Evolutionary conservation across 2,888 invertebrate species (phyloP).

Genomic region (Agonum fuliginosum): DNA sequence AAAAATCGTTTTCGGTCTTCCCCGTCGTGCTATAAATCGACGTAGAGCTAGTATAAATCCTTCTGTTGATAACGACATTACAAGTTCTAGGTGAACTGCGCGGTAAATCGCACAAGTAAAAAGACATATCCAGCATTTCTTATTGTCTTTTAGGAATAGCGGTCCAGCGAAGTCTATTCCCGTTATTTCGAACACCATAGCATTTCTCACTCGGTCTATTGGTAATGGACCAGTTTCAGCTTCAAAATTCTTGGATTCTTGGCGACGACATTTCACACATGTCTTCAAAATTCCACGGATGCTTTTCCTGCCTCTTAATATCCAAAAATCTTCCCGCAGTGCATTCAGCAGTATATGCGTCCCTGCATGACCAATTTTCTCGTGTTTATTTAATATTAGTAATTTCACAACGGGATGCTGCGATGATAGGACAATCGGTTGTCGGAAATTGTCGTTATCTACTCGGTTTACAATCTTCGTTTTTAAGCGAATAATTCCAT

Average conservation of each 20-base stretch:
- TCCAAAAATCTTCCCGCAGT: slow-evolving; percentile 64
- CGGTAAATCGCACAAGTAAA: slow-evolving; percentile 68
- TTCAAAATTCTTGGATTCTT: background rate
- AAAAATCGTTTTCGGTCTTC: background rate
- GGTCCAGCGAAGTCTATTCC: slow-evolving; percentile 68
- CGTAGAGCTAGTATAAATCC: too few species aligned
- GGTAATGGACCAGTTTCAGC: slow-evolving; percentile 2
- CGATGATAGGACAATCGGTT: background rate
- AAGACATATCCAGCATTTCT: slow-evolving; percentile 66
- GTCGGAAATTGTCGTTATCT: background rate
- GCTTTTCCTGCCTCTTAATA: slow-evolving; percentile 43
- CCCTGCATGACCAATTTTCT: slow-evolving; percentile 57
- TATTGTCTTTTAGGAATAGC: slow-evolving; percentile 63
- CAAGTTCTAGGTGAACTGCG: slow-evolving; percentile 68
- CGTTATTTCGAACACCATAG: slow-evolving; percentile 30
- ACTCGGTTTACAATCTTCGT: background rate
- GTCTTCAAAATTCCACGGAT: slow-evolving; percentile 8
- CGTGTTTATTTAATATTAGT: slow-evolving; percentile 58
- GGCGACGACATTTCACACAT: background rate
- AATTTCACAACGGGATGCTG: slow-evolving; percentile 59
- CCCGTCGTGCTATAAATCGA: background rate
- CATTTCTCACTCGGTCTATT: slow-evolving; percentile 7
- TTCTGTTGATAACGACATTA: slow-evolving; percentile 64
- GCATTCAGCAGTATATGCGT: slow-evolving; percentile 60
- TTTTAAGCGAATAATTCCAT: too few species aligned